These are phyloP conservation scores for Nesometra sesokonis DNA, from an alignment of 35 echinoderm and acorn worm species.

Conservation along the genomic window DNA sequence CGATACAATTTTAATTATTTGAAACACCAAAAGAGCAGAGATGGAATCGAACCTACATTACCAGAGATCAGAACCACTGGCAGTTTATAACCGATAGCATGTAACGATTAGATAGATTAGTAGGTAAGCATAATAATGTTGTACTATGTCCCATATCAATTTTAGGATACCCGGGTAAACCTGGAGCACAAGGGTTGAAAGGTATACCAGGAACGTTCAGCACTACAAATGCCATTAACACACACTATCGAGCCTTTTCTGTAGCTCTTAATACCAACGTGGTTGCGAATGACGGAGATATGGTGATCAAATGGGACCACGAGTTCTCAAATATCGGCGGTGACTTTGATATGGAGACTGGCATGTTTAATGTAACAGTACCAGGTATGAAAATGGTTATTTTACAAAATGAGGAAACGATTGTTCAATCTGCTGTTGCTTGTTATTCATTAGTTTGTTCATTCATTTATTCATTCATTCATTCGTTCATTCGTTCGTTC, in stretches of 20 bases:
- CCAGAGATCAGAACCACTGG: no score
- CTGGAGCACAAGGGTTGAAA: not conserved
- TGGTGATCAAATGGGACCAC: slow-evolving; percentile 57
- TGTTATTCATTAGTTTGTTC: no score
- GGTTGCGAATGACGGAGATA: slow-evolving; percentile 38
- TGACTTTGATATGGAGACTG: slow-evolving; percentile 52
- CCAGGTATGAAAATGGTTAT: slow-evolving; percentile 27
- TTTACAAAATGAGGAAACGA: no score
- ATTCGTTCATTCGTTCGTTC: no score
- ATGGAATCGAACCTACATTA: no score
- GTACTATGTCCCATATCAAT: not conserved
- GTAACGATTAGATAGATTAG: no score
- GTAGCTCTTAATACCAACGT: slow-evolving; percentile 43
- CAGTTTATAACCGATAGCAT: no score
- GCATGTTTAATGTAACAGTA: slow-evolving; percentile 60
- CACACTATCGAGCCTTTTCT: slow-evolving; percentile 38
- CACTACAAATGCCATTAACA: not conserved
- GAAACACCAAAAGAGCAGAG: no score
- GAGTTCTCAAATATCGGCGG: slow-evolving; percentile 48
- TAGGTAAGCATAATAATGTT: not conserved
- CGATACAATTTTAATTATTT: no score
- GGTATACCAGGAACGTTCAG: not conserved
- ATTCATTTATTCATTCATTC: no score
- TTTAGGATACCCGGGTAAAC: not conserved
- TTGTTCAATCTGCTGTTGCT: no score